Conservation (phyloP, 2,797 vertebrate genomes). For the Pseudochromis fuscus region DNA sequence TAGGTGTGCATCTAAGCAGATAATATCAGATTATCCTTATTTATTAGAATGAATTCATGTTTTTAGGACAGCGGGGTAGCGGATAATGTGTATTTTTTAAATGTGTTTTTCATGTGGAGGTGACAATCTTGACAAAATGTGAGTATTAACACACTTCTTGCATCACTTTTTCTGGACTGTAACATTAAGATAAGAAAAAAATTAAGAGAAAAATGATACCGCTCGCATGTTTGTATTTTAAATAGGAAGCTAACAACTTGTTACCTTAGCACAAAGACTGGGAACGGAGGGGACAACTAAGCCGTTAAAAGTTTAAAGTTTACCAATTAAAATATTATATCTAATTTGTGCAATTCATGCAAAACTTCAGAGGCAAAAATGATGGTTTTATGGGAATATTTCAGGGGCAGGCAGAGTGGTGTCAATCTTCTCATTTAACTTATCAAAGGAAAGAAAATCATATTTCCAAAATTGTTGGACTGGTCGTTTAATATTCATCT, state of each 20-base stretch:
- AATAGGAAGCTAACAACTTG: not conserved
- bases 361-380: not conserved
- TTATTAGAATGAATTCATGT: not conserved
- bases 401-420: not conserved
- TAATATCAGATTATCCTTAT: not conserved
- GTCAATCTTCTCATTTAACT: not conserved
- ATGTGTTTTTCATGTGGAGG: constrained; percentile 2
- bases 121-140: not conserved
- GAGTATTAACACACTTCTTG: not conserved
- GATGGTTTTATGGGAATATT: too few relatives aligned
- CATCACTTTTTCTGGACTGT: not conserved
- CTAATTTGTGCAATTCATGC: not conserved
- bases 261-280: not conserved
- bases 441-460: not conserved
- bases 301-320: too few relatives aligned
- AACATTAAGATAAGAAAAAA: not conserved
- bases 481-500: constrained; percentile 10
- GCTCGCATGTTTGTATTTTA: not conserved
- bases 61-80: too few relatives aligned
- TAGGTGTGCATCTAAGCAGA: not conserved
- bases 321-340: not conserved
- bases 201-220: not conserved
- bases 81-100: not conserved
- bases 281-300: not conserved
- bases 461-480: not conserved